Percentiles rank a stretch among this genome's conserved stretches.
phyloP scores from a whole-genome alignment of 1,140 invertebrate species.

The Drosophila eugracilis region DNA sequence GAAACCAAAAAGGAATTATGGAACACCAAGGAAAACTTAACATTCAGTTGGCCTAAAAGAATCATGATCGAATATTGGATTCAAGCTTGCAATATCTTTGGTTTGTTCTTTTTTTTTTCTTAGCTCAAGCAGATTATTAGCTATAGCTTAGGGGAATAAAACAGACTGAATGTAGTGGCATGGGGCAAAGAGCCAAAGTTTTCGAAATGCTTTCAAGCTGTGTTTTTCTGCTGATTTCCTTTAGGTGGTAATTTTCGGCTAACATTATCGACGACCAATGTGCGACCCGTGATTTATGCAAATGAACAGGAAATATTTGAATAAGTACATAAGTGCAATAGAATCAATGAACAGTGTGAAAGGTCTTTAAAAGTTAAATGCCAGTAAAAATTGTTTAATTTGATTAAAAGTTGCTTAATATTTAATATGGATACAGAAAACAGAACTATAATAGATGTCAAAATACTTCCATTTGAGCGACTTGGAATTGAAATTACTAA shows the following conservation, averaged over 20 bases:
- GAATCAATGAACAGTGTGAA: constrained; percentile 4
- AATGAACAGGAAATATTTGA: constrained; percentile 26
- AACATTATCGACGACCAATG: constrained; percentile 40
- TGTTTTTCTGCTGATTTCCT: constrained; percentile 18
- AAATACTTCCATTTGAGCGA: too few relatives aligned
- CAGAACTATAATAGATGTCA: too few relatives aligned
- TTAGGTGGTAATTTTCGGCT: constrained; percentile 23
- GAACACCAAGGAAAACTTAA: constrained; percentile 30
- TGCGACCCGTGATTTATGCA: constrained; percentile 61
- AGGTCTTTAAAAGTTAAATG: background rate
- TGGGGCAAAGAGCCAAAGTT: constrained; percentile 14
- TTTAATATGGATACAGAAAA: background rate
- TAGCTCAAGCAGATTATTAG: constrained; percentile 50
- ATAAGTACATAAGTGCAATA: constrained; percentile 52
- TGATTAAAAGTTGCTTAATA: background rate
- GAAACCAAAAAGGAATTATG: constrained; percentile 5
- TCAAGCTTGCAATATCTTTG: constrained; percentile 3
- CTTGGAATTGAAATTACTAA: too few relatives aligned
- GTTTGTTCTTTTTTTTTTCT: too few relatives aligned
- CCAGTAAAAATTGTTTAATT: background rate
- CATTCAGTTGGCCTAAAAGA: constrained; percentile 21
- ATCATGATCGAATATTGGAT: constrained; percentile 42
- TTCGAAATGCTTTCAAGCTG: constrained; percentile 13
- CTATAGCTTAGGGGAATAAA: constrained; percentile 23
- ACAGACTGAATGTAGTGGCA: constrained; percentile 6